Evolutionary conservation across 1,140 invertebrate species (phyloP).

Genomic region (Vollenhovia emeryi): DNA sequence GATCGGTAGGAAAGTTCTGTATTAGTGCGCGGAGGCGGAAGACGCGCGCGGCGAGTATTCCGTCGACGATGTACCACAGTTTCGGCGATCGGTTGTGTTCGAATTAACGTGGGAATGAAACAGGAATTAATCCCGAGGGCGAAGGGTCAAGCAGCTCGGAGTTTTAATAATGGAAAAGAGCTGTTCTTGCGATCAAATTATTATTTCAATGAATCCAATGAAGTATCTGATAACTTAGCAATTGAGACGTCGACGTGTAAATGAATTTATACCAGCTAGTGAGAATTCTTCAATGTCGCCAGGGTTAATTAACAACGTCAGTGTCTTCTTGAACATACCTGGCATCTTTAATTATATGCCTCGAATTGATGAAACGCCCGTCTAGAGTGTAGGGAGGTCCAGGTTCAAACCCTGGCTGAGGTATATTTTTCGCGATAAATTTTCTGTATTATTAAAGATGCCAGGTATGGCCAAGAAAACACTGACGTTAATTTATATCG

Average conservation of each 20-base stretch:
- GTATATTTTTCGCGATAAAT: too few species aligned
- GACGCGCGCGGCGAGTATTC: neutral
- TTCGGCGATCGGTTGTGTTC: neutral
- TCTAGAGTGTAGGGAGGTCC: too few species aligned
- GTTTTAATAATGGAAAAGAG: neutral
- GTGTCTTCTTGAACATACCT: too few species aligned
- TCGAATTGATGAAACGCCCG: too few species aligned
- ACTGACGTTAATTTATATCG: neutral
- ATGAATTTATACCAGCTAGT: too few species aligned
- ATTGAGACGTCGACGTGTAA: neutral
- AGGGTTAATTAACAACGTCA: too few species aligned
- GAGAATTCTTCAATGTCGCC: too few species aligned
- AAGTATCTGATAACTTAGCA: neutral
- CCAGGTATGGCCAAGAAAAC: too few species aligned
- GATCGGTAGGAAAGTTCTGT: constrained; percentile 53
- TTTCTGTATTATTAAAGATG: too few species aligned
- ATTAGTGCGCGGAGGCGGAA: constrained; percentile 42
- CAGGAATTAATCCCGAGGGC: neutral
- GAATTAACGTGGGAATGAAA: neutral
- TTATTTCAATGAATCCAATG: neutral
- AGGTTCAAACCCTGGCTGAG: too few species aligned
- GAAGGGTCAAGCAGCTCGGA: neutral
- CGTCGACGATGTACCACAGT: neutral
- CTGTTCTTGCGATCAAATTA: neutral
- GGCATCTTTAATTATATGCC: too few species aligned